Percentiles rank a stretch among this genome's conserved stretches.
Evolutionary conservation across 2,888 invertebrate genomes (phyloP).

Genomic region (Drosophila mercatorum): DNA sequence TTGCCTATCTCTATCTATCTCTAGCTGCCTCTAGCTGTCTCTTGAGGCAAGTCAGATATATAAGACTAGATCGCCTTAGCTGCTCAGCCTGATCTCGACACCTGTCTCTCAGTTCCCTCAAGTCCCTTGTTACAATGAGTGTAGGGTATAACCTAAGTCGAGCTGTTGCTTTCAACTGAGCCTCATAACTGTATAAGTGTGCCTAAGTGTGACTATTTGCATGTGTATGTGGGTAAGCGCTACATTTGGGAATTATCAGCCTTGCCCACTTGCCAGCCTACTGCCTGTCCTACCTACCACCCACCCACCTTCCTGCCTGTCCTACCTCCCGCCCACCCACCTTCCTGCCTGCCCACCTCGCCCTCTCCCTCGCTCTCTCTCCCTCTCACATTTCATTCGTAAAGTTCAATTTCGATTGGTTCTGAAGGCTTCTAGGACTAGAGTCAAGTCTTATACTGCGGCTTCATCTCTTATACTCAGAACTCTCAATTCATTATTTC

Average conservation of each 20-base stretch:
- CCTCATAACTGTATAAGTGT: neutral
- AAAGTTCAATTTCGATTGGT: conserved; percentile 1
- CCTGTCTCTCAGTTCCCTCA: too few relatives aligned
- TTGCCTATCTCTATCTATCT: too few relatives aligned
- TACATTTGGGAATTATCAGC: conserved; percentile 38
- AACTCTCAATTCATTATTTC: neutral
- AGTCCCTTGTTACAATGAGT: neutral
- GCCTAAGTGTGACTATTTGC: neutral
- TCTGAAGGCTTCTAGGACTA: conserved; percentile 17
- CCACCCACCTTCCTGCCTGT: too few relatives aligned
- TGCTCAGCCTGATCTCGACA: too few relatives aligned
- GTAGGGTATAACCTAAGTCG: neutral
- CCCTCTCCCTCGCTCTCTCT: too few relatives aligned
- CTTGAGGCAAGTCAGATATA: too few relatives aligned
- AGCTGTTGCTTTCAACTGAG: conserved; percentile 44
- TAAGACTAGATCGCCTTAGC: too few relatives aligned
- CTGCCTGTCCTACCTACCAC: neutral
- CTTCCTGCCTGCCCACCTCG: neutral
- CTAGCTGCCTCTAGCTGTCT: too few relatives aligned
- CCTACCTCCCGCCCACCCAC: neutral
- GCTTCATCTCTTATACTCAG: neutral
- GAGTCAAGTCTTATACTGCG: neutral
- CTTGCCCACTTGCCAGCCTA: neutral
- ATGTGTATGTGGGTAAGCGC: conserved; percentile 15
- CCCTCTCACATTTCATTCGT: conserved; percentile 39